These are phyloP conservation scores for Drosophila greeni DNA, from an alignment of 2,888 invertebrate species.

Conservation along the genomic window DNA sequence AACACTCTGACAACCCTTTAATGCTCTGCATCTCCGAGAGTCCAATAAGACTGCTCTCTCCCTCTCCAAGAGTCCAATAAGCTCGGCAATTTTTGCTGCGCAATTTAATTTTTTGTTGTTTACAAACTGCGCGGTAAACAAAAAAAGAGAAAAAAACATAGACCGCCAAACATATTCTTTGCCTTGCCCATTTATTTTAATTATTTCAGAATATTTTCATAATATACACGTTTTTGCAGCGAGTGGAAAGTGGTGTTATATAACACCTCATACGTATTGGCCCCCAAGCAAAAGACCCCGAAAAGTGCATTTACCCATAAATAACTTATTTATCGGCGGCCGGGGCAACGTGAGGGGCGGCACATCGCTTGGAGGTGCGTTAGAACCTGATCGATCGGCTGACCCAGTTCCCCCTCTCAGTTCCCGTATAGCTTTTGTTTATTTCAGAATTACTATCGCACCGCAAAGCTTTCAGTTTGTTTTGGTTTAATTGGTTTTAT, in stretches of 20 bases:
- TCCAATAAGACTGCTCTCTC: not conserved
- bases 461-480: slow-evolving; percentile 35
- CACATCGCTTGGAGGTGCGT: slow-evolving; percentile 20
- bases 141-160: slow-evolving; percentile 46
- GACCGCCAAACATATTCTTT: slow-evolving; percentile 58
- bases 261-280: slow-evolving; percentile 25
- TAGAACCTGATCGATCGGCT: slow-evolving; percentile 26
- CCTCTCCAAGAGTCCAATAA: slow-evolving; percentile 28
- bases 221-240: slow-evolving; percentile 42
- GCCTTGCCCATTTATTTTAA: slow-evolving; percentile 52
- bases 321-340: slow-evolving; percentile 11
- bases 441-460: slow-evolving; percentile 12
- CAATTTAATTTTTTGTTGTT: slow-evolving; percentile 68
- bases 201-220: slow-evolving; percentile 45
- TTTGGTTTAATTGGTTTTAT: slow-evolving; percentile 35
- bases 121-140: slow-evolving; percentile 71
- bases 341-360: slow-evolving; percentile 23
- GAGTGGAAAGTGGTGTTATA: slow-evolving; percentile 15
- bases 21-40: slow-evolving; percentile 26
- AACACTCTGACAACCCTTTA: slow-evolving; percentile 5
- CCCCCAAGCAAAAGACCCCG: slow-evolving; percentile 12
- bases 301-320: slow-evolving; percentile 34
- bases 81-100: slow-evolving; percentile 57
- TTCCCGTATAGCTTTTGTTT: slow-evolving; percentile 15
- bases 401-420: slow-evolving; percentile 35